Evolutionary conservation across 2,113 vertebrate species (phyloP), one percentile per base, ranked within the genome.

Genomic region (Gracilinanus agilis): DNA sequence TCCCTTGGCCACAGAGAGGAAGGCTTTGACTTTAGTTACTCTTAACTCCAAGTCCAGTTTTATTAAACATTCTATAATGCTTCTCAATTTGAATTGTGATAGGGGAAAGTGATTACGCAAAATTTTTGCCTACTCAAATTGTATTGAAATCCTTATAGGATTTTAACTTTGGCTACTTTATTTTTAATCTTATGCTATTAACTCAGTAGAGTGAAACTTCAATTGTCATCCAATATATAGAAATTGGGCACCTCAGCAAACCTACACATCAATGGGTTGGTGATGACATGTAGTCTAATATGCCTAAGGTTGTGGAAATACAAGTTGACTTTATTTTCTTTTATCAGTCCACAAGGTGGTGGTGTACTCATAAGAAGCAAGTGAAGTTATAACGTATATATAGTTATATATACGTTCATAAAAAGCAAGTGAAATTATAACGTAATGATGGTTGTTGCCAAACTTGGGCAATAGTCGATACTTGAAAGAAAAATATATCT

Each of bases 211-310:
- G 53, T 40, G 8, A 90, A 54, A 91, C 2, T 55, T 61, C 58
- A 61, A 24, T 91, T 91, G 92, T 90, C 90, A 4, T 94, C 11
- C 49, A 24, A 6, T 90, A n/a, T 27, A 83, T 61, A 90, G 9
- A 44, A 94, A 89, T 44, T 21, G 44, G 96, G 88, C 11, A 67
- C 13, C 7, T 90, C 90, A 25, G 44, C 67, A 83, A 92, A 95
- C 56, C 21, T 24, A 92, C 88, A 2, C 5, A 88, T 58, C 44
- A 92, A 49, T 96, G 13, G 54, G 34, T 0, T 67, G 23, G 67
- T 67, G 21, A 9, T 88, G n/a, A 89, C 55, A 55, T 90, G n/a
- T 88, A 94, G 75, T 89, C 34, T 19, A 61, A 25, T 90, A 90
- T 88, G 0, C 25, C 75, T 88, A 16, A 44, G 25, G 12, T 75